phyloP scores from a whole-genome alignment of 2,113 vertebrate genomes.

The Sialia sialis region DNA sequence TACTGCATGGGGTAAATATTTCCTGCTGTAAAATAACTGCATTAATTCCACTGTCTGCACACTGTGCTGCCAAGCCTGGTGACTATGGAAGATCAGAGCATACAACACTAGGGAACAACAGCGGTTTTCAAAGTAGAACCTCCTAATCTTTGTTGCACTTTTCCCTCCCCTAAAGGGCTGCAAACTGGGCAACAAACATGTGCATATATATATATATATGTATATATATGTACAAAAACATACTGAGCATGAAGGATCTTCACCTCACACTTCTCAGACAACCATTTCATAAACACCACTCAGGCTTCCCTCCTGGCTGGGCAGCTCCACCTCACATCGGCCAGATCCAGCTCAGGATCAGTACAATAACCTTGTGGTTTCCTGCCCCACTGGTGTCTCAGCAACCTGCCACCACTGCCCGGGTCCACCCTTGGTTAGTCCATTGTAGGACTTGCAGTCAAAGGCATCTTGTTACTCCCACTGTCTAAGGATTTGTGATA shows the following conservation, averaged over 20 bases:
- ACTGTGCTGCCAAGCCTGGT: background rate
- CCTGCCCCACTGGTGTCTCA: background rate
- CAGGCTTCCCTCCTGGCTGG: background rate
- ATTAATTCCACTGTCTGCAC: background rate
- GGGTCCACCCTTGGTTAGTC: background rate
- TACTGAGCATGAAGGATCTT: background rate
- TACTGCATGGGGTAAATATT: background rate
- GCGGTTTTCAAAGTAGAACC: background rate
- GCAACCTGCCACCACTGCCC: background rate
- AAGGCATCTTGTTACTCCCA: background rate
- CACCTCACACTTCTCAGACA: background rate
- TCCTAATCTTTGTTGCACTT: background rate
- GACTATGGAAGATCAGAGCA: background rate
- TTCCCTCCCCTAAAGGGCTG: background rate
- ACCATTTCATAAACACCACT: background rate
- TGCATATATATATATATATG: background rate
- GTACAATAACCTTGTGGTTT: background rate
- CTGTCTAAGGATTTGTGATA: background rate
- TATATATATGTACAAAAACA: background rate
- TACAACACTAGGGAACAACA: background rate
- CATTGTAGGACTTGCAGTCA: accelerated
- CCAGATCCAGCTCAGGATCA: background rate
- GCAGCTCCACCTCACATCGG: background rate
- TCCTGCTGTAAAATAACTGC: background rate
- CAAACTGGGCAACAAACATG: accelerated